A percentile compares a stretch with the other conserved stretches of the same genome.
Conservation (phyloP, 1,140 invertebrate species). For the Tenebrio molitor region DNA sequence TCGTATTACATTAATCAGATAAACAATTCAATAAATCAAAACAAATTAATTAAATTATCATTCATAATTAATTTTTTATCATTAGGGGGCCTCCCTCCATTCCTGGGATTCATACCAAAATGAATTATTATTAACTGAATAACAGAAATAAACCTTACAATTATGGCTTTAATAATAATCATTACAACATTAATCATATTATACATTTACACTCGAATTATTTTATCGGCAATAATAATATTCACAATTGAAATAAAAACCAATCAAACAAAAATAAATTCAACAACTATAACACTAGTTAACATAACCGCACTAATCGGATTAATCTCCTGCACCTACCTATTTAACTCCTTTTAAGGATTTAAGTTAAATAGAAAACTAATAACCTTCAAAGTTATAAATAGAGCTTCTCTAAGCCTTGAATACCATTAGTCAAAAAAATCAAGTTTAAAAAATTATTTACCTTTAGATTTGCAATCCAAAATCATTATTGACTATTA, state of each 20-base stretch:
- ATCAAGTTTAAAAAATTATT: conserved; percentile 60
- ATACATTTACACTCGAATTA: conserved; percentile 67
- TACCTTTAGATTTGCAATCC: conserved; percentile 72
- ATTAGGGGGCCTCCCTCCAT: conserved; percentile 69
- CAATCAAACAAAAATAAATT: conserved; percentile 31
- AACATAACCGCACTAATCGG: conserved; percentile 63
- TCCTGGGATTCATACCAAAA: conserved; percentile 71
- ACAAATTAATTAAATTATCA: conserved; percentile 65
- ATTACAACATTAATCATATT: conserved; percentile 68
- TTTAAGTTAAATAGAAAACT: conserved; percentile 73
- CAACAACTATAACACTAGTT: conserved; percentile 57
- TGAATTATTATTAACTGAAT: no score
- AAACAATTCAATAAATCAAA: conserved; percentile 64
- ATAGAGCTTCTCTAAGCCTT: conserved; percentile 69
- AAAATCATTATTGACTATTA: conserved; percentile 68
- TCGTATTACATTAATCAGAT: conserved; percentile 67
- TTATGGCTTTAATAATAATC: conserved; percentile 66
- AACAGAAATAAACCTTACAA: conserved; percentile 64
- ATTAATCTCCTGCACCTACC: conserved; percentile 62
- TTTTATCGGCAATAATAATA: conserved; percentile 38
- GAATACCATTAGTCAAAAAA: no score
- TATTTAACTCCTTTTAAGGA: conserved; percentile 67
- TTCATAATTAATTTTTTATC: conserved; percentile 69
- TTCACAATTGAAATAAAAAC: conserved; percentile 48
- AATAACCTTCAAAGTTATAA: conserved; percentile 73